Evolutionary conservation across 2,113 vertebrate species (phyloP), one percentile per base, ranked within the genome.

Genomic region (Oncorhynchus tshawytscha): DNA sequence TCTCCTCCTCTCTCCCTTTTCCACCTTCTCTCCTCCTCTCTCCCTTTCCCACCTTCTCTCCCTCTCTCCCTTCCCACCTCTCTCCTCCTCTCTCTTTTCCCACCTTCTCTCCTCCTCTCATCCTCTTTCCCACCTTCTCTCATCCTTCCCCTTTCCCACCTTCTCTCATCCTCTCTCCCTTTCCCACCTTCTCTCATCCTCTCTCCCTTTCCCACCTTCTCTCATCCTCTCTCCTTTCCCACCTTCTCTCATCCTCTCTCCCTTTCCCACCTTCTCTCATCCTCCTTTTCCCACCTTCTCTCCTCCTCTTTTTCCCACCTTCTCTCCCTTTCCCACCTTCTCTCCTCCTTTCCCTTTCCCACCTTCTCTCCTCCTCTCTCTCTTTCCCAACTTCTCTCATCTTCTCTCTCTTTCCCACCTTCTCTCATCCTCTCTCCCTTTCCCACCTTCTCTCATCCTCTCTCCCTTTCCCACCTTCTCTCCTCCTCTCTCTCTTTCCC

Each of bases 321-420:
- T 27, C 2, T 27, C 48, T 16, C 1, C 70, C 81, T 94, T 93
- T 91, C 78, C 94, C 93, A 29, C 93, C 94, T 86, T 27, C 25
- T 27, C 25, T 31, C 62, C 31, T 51, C 20, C 65, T 49, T 29
- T 16, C 1, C 70, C 81, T 94, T 93, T 91, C 78, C 94, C 93
- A 34, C 93, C 94, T 86, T 27, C 25, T 27, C 25, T 31, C 62
- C 25, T 51, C 20, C 68, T 49, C 22, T 74, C 48, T 16, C 1
- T 69, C 81, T 94, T 93, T 91, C 78, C 94, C 93, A 34, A 93
- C 94, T 86, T 90, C 80, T 93, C 93, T 86, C 94, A 90, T 90
- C 81, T 9, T 60, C 11, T 62, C 25, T 83, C 91, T 91, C 80
- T 31, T 25, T 25, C 25, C 25, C 2, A 25, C 25, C 25, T 27